Percentiles rank a stretch among this genome's conserved stretches.
These are phyloP conservation scores for Drosophila elegans DNA, from an alignment of 1,140 invertebrate species.

Conservation along the genomic window DNA sequence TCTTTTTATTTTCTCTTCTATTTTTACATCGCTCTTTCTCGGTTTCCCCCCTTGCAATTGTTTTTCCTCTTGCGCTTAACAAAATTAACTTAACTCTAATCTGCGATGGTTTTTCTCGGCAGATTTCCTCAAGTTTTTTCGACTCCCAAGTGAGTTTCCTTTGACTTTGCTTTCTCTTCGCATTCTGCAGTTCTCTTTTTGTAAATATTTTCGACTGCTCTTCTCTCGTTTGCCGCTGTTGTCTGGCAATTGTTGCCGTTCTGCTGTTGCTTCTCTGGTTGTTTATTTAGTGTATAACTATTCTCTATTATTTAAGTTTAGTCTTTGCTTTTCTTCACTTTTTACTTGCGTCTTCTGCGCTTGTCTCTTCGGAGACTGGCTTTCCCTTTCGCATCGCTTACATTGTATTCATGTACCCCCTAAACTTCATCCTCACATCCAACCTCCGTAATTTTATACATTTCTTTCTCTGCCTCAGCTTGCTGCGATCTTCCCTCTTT, in stretches of 20 bases:
- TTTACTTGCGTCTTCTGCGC: constrained; percentile 51
- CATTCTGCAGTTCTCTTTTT: constrained; percentile 48
- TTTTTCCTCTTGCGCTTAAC: constrained; percentile 32
- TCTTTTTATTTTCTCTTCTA: constrained; percentile 34
- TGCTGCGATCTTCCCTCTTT: constrained; percentile 7
- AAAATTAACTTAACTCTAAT: constrained; percentile 48
- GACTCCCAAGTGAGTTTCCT: constrained; percentile 15
- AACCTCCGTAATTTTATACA: constrained; percentile 56
- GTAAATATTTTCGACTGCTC: constrained; percentile 59
- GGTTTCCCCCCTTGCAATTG: constrained; percentile 24
- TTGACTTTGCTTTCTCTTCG: constrained; percentile 6
- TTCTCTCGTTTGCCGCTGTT: constrained; percentile 36
- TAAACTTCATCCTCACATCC: constrained; percentile 40
- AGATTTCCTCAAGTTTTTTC: constrained; percentile 35
- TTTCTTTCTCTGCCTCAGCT: constrained; percentile 40
- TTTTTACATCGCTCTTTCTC: constrained; percentile 41
- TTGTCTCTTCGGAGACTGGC: constrained; percentile 36
- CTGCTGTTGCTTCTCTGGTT: constrained; percentile 35
- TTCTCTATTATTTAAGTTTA: constrained; percentile 80
- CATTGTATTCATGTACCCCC: constrained; percentile 48
- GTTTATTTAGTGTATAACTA: constrained; percentile 76
- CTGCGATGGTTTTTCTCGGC: constrained; percentile 31
- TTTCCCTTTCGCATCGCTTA: constrained; percentile 32
- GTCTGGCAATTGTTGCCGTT: constrained; percentile 20
- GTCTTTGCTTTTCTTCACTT: constrained; percentile 80